phyloP scores from a whole-genome alignment of 2,888 invertebrate species.

The Trachelus iudaicus region DNA sequence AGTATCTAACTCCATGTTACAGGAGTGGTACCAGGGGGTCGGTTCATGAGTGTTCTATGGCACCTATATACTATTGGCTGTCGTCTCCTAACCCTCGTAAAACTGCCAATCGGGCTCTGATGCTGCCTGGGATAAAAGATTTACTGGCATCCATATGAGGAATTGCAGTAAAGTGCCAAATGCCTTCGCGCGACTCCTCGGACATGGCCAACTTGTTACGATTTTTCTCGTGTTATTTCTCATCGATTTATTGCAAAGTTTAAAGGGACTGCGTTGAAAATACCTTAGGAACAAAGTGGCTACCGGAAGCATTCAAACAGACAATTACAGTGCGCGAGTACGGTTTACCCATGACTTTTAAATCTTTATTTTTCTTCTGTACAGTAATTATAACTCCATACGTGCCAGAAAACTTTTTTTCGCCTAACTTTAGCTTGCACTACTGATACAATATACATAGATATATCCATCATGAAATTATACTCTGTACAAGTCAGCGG shows the following conservation, averaged over 20 bases:
- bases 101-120: constrained; percentile 6
- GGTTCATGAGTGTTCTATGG: neutral
- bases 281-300: neutral
- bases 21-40: neutral
- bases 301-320: neutral
- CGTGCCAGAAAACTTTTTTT: neutral
- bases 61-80: neutral
- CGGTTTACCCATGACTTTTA: neutral
- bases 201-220: neutral
- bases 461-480: neutral
- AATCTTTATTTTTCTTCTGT: neutral
- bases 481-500: neutral
- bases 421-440: neutral
- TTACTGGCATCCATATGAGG: neutral
- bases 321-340: neutral
- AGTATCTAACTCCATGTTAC: neutral
- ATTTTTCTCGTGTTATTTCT: neutral
- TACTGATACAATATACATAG: neutral
- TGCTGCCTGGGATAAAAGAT: neutral
- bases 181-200: neutral
- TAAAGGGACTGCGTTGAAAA: neutral
- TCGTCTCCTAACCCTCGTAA: constrained; percentile 5
- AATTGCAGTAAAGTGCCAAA: neutral
- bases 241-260: neutral
- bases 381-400: neutral